Evolutionary conservation across 2,113 vertebrate genomes (phyloP), one percentile per base, ranked within the genome.

Genomic region (Coptodon bakossiorum): DNA sequence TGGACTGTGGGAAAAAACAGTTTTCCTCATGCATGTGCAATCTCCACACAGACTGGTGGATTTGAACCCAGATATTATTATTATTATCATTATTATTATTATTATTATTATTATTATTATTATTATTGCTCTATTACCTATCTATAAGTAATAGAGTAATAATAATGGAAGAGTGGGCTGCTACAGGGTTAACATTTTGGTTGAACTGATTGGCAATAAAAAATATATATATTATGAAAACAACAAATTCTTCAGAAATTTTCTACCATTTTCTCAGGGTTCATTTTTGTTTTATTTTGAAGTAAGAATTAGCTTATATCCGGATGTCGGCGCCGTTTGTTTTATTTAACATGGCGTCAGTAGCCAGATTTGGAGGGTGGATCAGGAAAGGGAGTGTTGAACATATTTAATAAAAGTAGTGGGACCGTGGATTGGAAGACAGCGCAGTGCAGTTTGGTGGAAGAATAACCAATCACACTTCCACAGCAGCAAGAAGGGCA

Each of bases 341-440:
- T 82, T 81, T 4, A 78, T 48, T 68, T 86, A 94, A 95, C 91
- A 94, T 94, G 94, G 92, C 93, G 81, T 84, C 91, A 88, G 84
- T 81, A 24, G 78, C 50, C 82, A 83, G 82, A 59, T 68, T 59
- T 10, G 19, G 81, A 86, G 19, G 63, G 19, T 73, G 24, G 52
- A 80, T 56, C 24, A 76, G 34, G n/a, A 22, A 86, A 66, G n/a
- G 43, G 50, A 17, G 66, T 79, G 83, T 36, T 66, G 59, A 27
- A 78, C 27, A 50, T 31, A 31, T 19, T 76, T 48, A 48, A 76
- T 48, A 50, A 78, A 86, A 73, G 85, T 68, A 56, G 9, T 71
- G 11, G 27, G 66, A 61, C 38, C 22, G 38, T 61, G 80, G 81
- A 78, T 8, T 61, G 43, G 80, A 61, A 48, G 22, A 53, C 10